Evolutionary conservation across 2,113 vertebrate genomes (phyloP), one percentile per base, ranked within the genome.

Genomic region (Chelonoidis abingdonii): DNA sequence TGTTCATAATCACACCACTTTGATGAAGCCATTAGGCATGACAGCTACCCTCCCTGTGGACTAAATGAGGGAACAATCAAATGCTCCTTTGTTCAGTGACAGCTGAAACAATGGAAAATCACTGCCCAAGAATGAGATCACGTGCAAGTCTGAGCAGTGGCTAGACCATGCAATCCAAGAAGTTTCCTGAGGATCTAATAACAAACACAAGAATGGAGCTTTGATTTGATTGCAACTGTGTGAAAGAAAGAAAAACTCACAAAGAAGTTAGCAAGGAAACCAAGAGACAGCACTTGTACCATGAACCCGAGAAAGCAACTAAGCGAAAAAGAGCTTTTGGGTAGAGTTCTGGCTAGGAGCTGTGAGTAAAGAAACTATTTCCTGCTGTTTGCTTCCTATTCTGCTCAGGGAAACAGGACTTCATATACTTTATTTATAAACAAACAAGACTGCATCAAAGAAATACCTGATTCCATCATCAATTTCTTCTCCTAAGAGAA

Each of bases 31-130:
- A 12, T 19, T 89, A 92, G 88, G 57, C 57, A 31, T 90, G 35
- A 90, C 95, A 95, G 69, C 4, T 24, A 88, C 5, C 24, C 94
- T 93, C 94, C 75, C 80, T 90, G 93, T 87, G 89, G 29, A 72
- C 9, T 44, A 87, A 62, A 49, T 90, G 56, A 94, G 84, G 56
- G 22, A 86, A 95, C 91, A 89, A 90, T 84, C n/a, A 92, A 96
- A 95, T 80, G 10, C 9, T 2, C 8, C n/a, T n/a, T 38, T 72
- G 19, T 96, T 93, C 90, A 38, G 22, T 86, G 35, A 22, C 38
- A 72, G 69, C 35, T 72, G 69, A 90, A 90, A 86, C 17, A 62
- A 78, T 2, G 59, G 78, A 81, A 95, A 95, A 44, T 11, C 53
- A 54, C 19, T 54, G 53, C 19, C 53, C 5, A 56, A 89, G 29